Evolutionary conservation across 2,888 invertebrate species (phyloP), one percentile per base, ranked within the genome.

Genomic region (Ormyrus thymus): DNA sequence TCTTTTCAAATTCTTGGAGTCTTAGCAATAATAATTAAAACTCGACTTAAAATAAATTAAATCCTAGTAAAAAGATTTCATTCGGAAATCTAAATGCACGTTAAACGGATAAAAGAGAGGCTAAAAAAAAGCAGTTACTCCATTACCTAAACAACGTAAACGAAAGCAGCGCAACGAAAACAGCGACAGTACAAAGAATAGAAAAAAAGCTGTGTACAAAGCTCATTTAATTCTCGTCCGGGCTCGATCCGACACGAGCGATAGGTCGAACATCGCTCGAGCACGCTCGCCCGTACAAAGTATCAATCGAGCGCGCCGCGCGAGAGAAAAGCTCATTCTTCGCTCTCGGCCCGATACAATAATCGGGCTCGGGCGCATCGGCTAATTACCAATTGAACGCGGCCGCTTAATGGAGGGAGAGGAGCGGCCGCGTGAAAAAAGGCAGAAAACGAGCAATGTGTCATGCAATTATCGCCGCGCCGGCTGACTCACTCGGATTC

Each of bases 401-500:
- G 29, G 29, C 29, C 29, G 29, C 4, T 29, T 29, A 29, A 29
- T 29, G 4, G 9, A 9, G 43, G 45, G 53, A 43, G 53, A 29
- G 6, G 13, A n/a, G 15, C 15, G 73, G n/a, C 56, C 50, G 69
- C 53, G 51, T 46, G 55, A 72, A 77, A 77, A 65, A 66, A 76
- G 13, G 7, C 15, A 9, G 11, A 29, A 56, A 53, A 66, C 72
- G 77, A 72, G 66, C 72, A 71, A 77, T 46, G 77, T 66, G 48
- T 50, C 59, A 43, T 77, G 29, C 29, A 65, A 77, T 77, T 71
- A 77, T 77, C 77, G 71, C 4, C 4, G 3, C n/a, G 55, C 43
- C 15, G 9, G 11, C 29, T 75, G 76, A 76, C 51, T 76, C 70
- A 76, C 64, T 48, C 13, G 70, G 51, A 74, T 56, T 73, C 56